Base-by-base conservation (phyloP, 2,888 invertebrate species). In the Mythimna pallens region DNA sequence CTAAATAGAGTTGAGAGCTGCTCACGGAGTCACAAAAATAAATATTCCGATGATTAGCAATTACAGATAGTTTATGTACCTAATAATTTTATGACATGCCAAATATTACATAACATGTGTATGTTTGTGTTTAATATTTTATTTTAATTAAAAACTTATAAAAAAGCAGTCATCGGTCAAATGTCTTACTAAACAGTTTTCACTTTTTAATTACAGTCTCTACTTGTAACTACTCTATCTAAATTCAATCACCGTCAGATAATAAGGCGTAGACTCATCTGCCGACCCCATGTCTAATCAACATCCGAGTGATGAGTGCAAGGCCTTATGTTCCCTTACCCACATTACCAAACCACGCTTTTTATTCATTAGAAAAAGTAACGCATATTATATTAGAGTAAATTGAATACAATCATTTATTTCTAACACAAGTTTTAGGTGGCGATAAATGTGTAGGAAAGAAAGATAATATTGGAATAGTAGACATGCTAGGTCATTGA, bases 241-340 rank as follows among this genome's bases (percentile, higher is more conserved):
- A 88, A 90, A 90, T 91, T 91, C 92, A 92, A 92, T 92, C 92
- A 89, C 80, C 88, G 86, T 84, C 77, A 89, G 91, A 93, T 93
- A 91, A 91, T 91, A 84, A 83, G 81, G 86, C 83, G 87, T 85
- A 83, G 89, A 84, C 76, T 77, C 82, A 92, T 93, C 92, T 92
- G 92, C 90, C 87, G 86, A 80, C 81, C 85, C 81, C 84, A 80
- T 87, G 88, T 89, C 89, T 90, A 91, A 92, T 90, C 87, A 88
- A 89, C 83, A 86, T 84, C 83, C 81, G 79, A 81, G 75, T 78
- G 86, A 78, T 80, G 86, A 80, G 77, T 76, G 73, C 80, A 62
- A 68, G 79, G 78, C 71, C 76, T 70, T 76, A 74, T 83, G 76
- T 77, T 81, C 65, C 65, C 63, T 65, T 71, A 69, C 68, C 66